Percentiles rank a stretch among this genome's conserved stretches.
Evolutionary conservation across 2,888 invertebrate genomes (phyloP).

Genomic region (Drosophila niveifrons): DNA sequence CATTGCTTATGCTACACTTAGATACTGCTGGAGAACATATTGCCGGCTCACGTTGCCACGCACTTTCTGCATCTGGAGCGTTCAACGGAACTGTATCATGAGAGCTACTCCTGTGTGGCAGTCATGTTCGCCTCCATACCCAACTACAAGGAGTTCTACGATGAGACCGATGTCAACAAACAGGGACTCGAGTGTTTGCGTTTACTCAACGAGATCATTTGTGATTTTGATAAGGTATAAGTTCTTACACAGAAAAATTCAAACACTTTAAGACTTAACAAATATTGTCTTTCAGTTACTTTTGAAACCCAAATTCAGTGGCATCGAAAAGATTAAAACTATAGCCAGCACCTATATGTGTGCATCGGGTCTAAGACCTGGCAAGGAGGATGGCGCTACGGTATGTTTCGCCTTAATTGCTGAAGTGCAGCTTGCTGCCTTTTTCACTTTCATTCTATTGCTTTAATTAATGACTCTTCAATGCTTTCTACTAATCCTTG

Average conservation of each 20-base stretch:
- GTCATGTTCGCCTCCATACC: slow-evolving; percentile 99
- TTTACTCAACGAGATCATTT: slow-evolving; percentile 98
- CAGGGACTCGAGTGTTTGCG: slow-evolving; percentile 97
- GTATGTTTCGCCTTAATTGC: slow-evolving; percentile 85
- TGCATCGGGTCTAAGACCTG: slow-evolving; percentile 96
- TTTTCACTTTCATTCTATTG: slow-evolving; percentile 8
- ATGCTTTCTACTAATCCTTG: slow-evolving; percentile 71
- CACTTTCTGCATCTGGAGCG: slow-evolving; percentile 91
- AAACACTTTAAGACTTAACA: background rate
- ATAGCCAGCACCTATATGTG: slow-evolving; percentile 99
- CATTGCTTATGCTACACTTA: slow-evolving; percentile 71
- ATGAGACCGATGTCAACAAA: slow-evolving; percentile 98
- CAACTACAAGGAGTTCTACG: slow-evolving; percentile 98
- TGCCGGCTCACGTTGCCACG: slow-evolving; percentile 98
- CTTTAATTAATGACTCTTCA: slow-evolving; percentile 53
- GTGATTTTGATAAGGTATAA: slow-evolving; percentile 97
- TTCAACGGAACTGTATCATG: slow-evolving; percentile 95
- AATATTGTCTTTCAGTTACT: slow-evolving; percentile 87
- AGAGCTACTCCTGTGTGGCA: slow-evolving; percentile 95
- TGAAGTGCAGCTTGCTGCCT: background rate
- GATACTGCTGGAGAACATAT: slow-evolving; percentile 97
- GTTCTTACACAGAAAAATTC: background rate
- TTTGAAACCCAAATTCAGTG: slow-evolving; percentile 96
- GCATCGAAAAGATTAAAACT: slow-evolving; percentile 99
- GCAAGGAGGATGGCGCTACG: slow-evolving; percentile 91